Conservation (phyloP, 2,113 vertebrate species). For the Aleadryas rufinucha region DNA sequence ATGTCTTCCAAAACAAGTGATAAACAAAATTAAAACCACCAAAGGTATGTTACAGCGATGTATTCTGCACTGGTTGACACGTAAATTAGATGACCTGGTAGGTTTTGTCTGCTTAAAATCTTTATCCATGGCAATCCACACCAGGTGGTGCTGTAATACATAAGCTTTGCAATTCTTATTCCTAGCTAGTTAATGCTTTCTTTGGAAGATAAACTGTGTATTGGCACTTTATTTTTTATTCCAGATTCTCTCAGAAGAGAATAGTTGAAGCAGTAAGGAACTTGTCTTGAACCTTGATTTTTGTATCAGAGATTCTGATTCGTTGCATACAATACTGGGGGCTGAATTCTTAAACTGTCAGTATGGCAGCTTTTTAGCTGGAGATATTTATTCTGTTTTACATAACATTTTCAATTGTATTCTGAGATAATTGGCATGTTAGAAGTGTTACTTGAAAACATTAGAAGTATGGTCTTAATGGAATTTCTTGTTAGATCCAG, state of each 20-base stretch:
- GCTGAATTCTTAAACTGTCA: not conserved
- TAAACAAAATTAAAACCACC: not conserved
- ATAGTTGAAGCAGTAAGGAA: not conserved
- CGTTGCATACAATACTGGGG: not conserved
- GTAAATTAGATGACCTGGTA: not conserved
- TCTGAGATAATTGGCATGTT: not conserved
- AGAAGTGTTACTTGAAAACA: not conserved
- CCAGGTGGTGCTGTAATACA: slow-evolving; percentile 47
- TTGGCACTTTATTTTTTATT: not conserved
- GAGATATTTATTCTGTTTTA: not conserved
- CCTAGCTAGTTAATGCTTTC: not conserved
- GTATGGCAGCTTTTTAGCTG: not conserved
- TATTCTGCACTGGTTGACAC: not conserved
- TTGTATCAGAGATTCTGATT: not conserved
- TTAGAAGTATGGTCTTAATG: not conserved
- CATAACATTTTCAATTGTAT: not conserved
- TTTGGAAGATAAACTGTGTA: not conserved
- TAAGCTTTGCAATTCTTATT: not conserved
- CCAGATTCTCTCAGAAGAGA: not conserved
- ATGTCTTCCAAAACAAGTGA: not conserved
- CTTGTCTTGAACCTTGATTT: not conserved
- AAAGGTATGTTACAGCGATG: not conserved
- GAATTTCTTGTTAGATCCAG: not conserved
- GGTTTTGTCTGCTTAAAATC: not conserved
- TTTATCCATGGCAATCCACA: slow-evolving; percentile 17